A percentile compares a stretch with the other conserved stretches of the same genome.
Conservation (phyloP, 1,140 invertebrate species). For the Zeugodacus cucurbitae region DNA sequence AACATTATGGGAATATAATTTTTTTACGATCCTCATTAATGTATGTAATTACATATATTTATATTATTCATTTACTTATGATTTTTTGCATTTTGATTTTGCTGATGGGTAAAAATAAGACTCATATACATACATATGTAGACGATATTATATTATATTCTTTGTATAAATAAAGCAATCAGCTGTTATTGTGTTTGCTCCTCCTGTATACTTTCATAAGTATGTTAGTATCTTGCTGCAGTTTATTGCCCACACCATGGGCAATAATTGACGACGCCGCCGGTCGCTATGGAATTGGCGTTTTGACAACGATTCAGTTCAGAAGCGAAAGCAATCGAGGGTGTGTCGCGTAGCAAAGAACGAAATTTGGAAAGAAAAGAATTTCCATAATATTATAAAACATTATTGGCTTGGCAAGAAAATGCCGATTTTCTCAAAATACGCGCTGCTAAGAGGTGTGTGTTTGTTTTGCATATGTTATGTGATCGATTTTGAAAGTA, state of each 20-base stretch:
- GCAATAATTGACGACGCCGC: not conserved
- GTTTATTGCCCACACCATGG: not conserved
- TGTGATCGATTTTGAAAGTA: no score
- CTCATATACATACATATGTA: not conserved
- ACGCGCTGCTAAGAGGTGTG: conserved; percentile 19
- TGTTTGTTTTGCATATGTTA: not conserved
- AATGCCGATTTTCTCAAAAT: conserved; percentile 23
- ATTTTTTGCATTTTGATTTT: not conserved
- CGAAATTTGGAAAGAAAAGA: not conserved
- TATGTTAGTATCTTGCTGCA: not conserved
- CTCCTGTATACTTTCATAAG: not conserved
- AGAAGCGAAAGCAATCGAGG: conserved; percentile 1
- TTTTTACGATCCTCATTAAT: no score
- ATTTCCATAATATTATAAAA: not conserved
- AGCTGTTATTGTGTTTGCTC: not conserved
- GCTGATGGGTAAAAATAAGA: not conserved
- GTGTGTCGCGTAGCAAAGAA: conserved; percentile 26
- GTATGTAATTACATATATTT: not conserved
- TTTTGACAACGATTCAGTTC: not conserved
- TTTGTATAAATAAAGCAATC: not conserved
- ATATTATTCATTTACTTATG: not conserved
- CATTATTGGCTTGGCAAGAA: not conserved
- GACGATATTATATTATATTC: not conserved
- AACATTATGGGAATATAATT: no score
- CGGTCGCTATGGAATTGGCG: not conserved